Conservation (phyloP, 2,888 invertebrate species). For the Troilus luridus region DNA sequence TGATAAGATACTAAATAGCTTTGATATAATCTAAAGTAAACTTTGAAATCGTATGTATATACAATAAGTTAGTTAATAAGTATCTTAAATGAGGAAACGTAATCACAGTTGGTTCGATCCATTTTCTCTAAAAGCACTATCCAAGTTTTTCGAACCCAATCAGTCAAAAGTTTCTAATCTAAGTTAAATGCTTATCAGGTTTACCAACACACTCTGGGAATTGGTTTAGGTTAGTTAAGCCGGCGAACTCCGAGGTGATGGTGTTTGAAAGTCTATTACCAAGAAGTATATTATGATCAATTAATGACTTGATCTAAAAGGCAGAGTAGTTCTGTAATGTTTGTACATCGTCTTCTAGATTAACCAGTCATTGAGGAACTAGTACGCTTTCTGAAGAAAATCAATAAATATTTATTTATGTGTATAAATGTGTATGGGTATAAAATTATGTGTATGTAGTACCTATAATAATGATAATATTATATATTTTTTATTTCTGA, state of each 20-base stretch:
- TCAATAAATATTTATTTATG: too few relatives aligned
- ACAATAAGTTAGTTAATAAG: neutral
- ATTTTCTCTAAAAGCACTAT: neutral
- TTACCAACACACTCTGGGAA: conserved; percentile 9
- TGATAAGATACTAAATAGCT: neutral
- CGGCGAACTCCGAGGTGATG: neutral
- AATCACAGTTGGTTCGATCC: neutral
- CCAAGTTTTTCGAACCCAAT: conserved; percentile 25
- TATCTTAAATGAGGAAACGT: neutral
- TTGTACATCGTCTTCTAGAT: too few relatives aligned
- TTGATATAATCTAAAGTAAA: neutral
- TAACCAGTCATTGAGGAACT: too few relatives aligned
- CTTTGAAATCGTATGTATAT: neutral
- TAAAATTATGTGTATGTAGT: too few relatives aligned
- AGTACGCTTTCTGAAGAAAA: too few relatives aligned
- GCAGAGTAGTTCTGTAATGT: neutral
- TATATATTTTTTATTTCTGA: too few relatives aligned
- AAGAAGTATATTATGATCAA: neutral
- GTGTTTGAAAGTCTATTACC: conserved; percentile 7
- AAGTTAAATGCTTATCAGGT: conserved; percentile 30
- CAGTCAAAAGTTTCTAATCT: conserved; percentile 26
- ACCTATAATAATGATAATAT: too few relatives aligned
- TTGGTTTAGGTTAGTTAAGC: conserved; percentile 37
- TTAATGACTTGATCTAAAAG: neutral
- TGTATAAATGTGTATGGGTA: too few relatives aligned